Conservation (phyloP, 2,797 vertebrate species). For the Okamejei kenojei region DNA sequence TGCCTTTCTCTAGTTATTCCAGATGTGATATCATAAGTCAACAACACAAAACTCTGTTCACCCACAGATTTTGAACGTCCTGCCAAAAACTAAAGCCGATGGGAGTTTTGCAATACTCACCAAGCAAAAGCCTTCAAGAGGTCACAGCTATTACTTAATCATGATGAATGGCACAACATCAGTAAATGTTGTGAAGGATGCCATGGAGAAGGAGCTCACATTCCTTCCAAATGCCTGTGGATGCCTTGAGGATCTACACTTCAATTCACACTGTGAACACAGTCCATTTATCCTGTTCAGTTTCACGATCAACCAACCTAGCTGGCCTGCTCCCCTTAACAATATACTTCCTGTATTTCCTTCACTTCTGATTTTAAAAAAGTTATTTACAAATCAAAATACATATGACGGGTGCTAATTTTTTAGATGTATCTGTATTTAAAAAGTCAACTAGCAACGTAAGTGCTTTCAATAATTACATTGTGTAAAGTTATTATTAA, state of each 20-base stretch:
- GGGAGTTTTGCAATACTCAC: background rate
- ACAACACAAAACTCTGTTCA: background rate
- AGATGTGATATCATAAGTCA: background rate
- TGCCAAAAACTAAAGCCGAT: background rate
- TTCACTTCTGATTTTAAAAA: background rate
- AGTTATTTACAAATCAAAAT: background rate
- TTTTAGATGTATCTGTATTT: background rate
- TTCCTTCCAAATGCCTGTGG: background rate
- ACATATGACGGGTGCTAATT: background rate
- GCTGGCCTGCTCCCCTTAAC: background rate
- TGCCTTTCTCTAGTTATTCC: background rate
- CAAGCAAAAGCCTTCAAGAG: background rate
- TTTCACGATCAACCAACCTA: background rate
- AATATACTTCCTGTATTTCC: background rate
- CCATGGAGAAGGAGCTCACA: background rate
- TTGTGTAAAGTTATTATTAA: background rate
- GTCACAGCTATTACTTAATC: background rate
- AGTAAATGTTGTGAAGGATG: background rate
- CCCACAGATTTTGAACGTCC: background rate
- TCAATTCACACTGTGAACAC: background rate
- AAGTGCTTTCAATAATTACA: background rate
- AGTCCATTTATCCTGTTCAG: background rate
- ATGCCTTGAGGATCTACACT: background rate
- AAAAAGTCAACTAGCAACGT: background rate
- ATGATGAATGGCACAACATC: background rate